These are phyloP conservation scores for Pyrrhopygopsis socrates DNA, from an alignment of 2,888 invertebrate species.

Conservation along the genomic window DNA sequence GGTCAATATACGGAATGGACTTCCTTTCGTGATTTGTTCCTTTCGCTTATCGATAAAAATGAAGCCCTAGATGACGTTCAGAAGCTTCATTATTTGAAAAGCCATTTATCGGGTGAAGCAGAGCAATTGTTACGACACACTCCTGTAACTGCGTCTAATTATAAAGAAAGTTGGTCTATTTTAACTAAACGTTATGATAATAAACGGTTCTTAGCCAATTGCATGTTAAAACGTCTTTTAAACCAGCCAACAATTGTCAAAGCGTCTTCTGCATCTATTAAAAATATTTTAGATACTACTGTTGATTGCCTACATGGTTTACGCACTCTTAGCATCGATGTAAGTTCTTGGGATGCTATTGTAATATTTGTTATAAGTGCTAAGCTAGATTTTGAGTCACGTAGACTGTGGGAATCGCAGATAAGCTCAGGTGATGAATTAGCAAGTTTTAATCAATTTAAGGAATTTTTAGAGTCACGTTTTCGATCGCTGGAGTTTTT, in stretches of 20 bases:
- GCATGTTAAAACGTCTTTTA: conserved; percentile 55
- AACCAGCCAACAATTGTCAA: conserved; percentile 21
- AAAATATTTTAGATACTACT: conserved; percentile 63
- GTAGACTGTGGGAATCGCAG: conserved; percentile 66
- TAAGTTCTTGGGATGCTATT: conserved; percentile 68
- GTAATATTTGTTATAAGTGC: conserved; percentile 45
- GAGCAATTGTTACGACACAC: conserved; percentile 74
- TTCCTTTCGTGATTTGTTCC: conserved; percentile 75
- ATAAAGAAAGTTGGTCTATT: conserved; percentile 54
- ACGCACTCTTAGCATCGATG: conserved; percentile 26
- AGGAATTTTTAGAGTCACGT: conserved; percentile 44
- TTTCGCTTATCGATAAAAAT: conserved; percentile 78
- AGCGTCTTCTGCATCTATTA: conserved; percentile 52
- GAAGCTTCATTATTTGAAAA: conserved; percentile 63
- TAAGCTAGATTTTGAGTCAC: conserved; percentile 64
- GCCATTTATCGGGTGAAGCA: conserved; percentile 77
- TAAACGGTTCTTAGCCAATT: conserved; percentile 54
- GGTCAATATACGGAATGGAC: conserved; percentile 80
- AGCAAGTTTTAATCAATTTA: conserved; percentile 8
- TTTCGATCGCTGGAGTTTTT: conserved; percentile 42
- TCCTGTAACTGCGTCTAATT: conserved; percentile 57
- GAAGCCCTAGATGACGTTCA: conserved; percentile 72
- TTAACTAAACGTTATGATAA: conserved; percentile 64
- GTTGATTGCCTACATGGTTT: conserved; percentile 58
- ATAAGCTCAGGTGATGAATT: conserved; percentile 1